These are phyloP conservation scores for Quadriops clusia DNA, from an alignment of 2,888 invertebrate species.

Conservation along the genomic window DNA sequence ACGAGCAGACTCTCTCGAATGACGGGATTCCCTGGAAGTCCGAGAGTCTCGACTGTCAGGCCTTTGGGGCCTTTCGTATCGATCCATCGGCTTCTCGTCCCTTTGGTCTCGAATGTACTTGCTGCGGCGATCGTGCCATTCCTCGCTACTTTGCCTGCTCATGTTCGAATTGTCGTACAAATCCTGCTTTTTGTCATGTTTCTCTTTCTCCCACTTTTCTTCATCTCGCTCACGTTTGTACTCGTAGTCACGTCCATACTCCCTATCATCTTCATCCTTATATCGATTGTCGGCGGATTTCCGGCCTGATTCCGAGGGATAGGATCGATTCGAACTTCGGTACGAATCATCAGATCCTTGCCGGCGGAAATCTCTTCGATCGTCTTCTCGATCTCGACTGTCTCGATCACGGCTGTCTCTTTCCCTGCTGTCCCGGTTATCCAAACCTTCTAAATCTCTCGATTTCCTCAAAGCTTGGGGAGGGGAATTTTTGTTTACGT, in stretches of 20 bases:
- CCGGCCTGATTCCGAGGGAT: constrained; percentile 22
- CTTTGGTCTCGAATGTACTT: constrained; percentile 20
- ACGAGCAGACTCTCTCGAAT: constrained; percentile 35
- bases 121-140: constrained; percentile 25
- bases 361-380: constrained; percentile 28
- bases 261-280: constrained; percentile 33
- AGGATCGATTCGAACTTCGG: constrained; percentile 24
- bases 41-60: constrained; percentile 49
- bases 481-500: constrained; percentile 12
- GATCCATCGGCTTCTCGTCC: constrained; percentile 23
- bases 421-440: constrained; percentile 13
- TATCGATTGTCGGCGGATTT: constrained; percentile 28
- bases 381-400: constrained; percentile 24
- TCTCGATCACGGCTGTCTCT: constrained; percentile 15
- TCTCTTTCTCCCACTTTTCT: constrained; percentile 25
- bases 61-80: constrained; percentile 41
- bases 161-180: constrained; percentile 19
- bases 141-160: constrained; percentile 21
- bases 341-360: constrained; percentile 29
- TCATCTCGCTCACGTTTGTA: constrained; percentile 25
- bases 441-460: constrained; percentile 14
- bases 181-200: constrained; percentile 16
- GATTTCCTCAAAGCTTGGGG: constrained; percentile 9
- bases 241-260: constrained; percentile 22
- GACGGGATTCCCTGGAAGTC: constrained; percentile 41